Evolutionary conservation across 2,888 invertebrate species (phyloP), one percentile per base, ranked within the genome.

Genomic region (Meghimatium bilineatum): DNA sequence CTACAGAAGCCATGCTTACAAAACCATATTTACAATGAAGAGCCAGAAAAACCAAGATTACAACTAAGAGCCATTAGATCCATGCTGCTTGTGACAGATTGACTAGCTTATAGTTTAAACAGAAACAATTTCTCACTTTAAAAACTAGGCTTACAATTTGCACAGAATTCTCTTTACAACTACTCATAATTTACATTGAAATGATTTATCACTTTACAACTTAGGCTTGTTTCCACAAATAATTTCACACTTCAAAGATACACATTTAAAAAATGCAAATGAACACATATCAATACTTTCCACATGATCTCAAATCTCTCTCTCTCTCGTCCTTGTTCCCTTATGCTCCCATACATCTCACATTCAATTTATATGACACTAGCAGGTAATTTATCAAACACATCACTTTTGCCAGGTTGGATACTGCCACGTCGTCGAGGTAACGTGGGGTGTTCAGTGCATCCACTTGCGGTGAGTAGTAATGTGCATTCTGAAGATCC

Each of bases 391-490:
- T 93, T 93, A 87, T 94, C 94, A 87, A 94, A 93, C 83, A 93
- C 93, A 84, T 94, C 94, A 78, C 87, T 91, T 87, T 91, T 92
- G 32, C 80, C 80, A 29, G 86, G 88, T 71, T 90, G 90, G 69
- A 88, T 85, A 86, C 93, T 93, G 72, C 92, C 92, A 69, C 93
- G 94, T 90, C 95, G 92, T 72, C 96, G 93, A 29, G 96, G 95
- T 89, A 96, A 92, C 5, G 96, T 96, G 72, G 95, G 95, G 76
- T 94, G 94, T 63, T 94, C 96, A 95, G 86, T 92, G 75, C 86
- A 87, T 29, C 85, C 85, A 36, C 72, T 83, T 26, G 81, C 63
- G 20, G 79, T 69, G 6, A 87, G 85, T 6, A 86, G 80, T 8
- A 84, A 82, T 17, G 85, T 92, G 88, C 94, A 93, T 86, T 96